Evolutionary conservation across 2,888 invertebrate species (phyloP), one percentile per base, ranked within the genome.

Genomic region (Acrobasis consociella): DNA sequence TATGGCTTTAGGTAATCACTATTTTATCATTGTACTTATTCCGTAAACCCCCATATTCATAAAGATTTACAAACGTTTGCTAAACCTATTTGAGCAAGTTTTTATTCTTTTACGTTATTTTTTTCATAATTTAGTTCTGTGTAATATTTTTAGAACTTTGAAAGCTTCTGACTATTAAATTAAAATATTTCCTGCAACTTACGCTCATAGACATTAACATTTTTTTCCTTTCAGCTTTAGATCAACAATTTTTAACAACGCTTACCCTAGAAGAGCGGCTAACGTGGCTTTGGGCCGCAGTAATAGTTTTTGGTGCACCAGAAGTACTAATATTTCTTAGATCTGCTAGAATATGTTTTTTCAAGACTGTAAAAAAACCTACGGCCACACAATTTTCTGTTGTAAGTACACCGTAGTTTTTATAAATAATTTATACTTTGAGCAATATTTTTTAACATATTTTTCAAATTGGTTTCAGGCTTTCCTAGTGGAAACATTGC

Each of bases 201-300:
- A 31, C 7, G 31, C 5, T 7, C 7, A 8, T 31, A 31, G 31
- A 31, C 8, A 31, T 31, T 31, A 5, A 31, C 31, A 7, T 31
- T 8, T 62, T 56, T 64, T 69, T 65, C 37, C 65, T 72, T 74
- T 55, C 84, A 95, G 96, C 93, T 65, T 83, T 93, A 53, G 94
- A 95, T 71, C 93, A 93, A 73, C 94, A 95, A 77, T 95, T 95
- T 72, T 86, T 93, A 66, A 94, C 95, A 1, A 83, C 89, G 8
- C 85, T 95, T 31, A 92, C 96, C 0, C 87, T 94, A 65, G 93
- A 94, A 72, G 96, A 96, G 76, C 93, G 95, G 68, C 90, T 95
- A 62, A 91, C 94, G 53, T 97, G 97, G 97, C 94, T 96, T 13
- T 97, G 97, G 97, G 94, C 95, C 58, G 82, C 97, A 38, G 89